Conservation (phyloP, 2,888 invertebrate species). For the Chrysolina haemoptera region DNA sequence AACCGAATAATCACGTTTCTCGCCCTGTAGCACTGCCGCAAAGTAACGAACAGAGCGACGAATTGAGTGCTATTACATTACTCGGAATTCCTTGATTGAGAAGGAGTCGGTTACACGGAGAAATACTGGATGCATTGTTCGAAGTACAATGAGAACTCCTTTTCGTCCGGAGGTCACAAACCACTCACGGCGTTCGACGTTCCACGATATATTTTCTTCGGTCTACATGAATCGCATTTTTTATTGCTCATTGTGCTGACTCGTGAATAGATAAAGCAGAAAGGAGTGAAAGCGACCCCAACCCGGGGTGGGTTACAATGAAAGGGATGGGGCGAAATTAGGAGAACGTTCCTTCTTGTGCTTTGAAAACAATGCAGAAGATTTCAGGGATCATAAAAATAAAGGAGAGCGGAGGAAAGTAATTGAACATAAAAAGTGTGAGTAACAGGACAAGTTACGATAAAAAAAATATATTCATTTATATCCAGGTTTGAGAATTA, state of each 20-base stretch:
- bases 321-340: not conserved
- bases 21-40: not conserved
- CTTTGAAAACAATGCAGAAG: too few species aligned
- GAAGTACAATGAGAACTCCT: slow-evolving; percentile 15
- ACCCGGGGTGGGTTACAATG: not conserved
- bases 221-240: slow-evolving; percentile 29
- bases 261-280: slow-evolving; percentile 17
- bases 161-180: slow-evolving; percentile 31
- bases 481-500: too few species aligned
- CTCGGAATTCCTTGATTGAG: slow-evolving; percentile 20
- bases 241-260: slow-evolving; percentile 23
- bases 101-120: slow-evolving; percentile 16
- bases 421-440: too few species aligned
- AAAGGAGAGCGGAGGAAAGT: too few species aligned
- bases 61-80: slow-evolving; percentile 12
- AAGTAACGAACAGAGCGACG: slow-evolving; percentile 4
- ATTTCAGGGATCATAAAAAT: too few species aligned
- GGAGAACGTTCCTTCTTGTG: too few species aligned
- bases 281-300: not conserved
- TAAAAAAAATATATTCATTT: too few species aligned
- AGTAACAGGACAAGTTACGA: too few species aligned
- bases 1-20: too few species aligned
- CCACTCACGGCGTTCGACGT: slow-evolving; percentile 37
- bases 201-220: slow-evolving; percentile 33
- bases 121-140: slow-evolving; percentile 19